A percentile compares a stretch with the other conserved stretches of the same genome.
Conservation (phyloP, 2,113 vertebrate species). For the Manacus vitellinus region DNA sequence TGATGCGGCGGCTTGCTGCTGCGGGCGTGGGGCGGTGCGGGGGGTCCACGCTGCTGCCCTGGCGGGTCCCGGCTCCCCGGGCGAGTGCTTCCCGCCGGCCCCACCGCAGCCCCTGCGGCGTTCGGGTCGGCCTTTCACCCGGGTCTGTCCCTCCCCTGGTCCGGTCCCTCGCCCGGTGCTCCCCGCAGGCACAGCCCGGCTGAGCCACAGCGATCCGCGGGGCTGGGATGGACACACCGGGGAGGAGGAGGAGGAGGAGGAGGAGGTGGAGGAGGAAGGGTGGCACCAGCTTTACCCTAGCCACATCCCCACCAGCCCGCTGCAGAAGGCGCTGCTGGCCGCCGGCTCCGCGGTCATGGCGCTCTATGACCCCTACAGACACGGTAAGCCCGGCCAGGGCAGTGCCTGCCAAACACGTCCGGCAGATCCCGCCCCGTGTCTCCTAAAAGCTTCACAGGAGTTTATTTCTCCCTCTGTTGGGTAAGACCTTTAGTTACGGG, state of each 20-base stretch:
- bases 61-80: background rate
- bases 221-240: background rate
- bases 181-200: background rate
- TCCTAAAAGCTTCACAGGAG: background rate
- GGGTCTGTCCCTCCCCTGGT: background rate
- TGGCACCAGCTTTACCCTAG: constrained; percentile 77
- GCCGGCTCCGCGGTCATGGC: constrained; percentile 86
- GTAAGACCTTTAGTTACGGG: background rate
- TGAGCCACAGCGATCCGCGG: background rate
- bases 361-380: constrained; percentile 89
- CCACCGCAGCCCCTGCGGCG: background rate
- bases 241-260: background rate
- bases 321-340: constrained; percentile 89
- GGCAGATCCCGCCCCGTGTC: no score
- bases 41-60: background rate
- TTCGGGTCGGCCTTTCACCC: background rate
- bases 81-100: background rate
- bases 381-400: constrained; percentile 74
- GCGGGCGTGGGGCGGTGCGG: background rate
- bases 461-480: background rate
- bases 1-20: background rate
- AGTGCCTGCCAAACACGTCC: background rate
- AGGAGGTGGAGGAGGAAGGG: background rate
- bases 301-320: constrained; percentile 84
- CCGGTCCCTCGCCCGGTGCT: background rate